Conservation (phyloP, 2,113 vertebrate genomes). For the Lophochroa leadbeateri region DNA sequence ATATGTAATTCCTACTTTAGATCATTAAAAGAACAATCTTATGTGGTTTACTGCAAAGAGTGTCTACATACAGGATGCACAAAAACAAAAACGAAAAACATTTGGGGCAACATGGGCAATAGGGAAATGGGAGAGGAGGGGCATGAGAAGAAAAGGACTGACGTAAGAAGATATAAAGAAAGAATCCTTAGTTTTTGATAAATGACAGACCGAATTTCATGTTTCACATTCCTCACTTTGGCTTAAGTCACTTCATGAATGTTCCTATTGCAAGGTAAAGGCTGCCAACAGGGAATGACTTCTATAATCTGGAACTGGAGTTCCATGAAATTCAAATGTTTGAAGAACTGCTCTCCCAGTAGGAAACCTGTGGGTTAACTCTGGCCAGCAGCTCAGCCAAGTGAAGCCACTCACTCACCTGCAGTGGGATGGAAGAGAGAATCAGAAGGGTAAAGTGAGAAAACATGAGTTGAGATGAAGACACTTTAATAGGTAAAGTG, state of each 20-base stretch:
- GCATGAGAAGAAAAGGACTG: background rate
- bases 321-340: background rate
- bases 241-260: background rate
- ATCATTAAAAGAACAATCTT: background rate
- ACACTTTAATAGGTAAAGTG: background rate
- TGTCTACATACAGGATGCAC: background rate
- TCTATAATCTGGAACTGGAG: background rate
- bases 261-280: background rate
- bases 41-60: background rate
- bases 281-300: background rate
- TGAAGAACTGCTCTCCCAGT: background rate
- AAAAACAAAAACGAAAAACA: fast-evolving
- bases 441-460: background rate
- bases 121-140: background rate
- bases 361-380: background rate
- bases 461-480: background rate
- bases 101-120: background rate
- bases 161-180: background rate
- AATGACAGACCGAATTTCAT: background rate
- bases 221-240: background rate
- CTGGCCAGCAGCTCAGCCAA: background rate
- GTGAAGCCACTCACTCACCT: background rate
- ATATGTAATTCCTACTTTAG: background rate
- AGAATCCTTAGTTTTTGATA: background rate
- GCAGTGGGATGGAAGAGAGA: background rate